Evolutionary conservation across 2,113 vertebrate species (phyloP).

Genomic region (Salvelinus alpinus): DNA sequence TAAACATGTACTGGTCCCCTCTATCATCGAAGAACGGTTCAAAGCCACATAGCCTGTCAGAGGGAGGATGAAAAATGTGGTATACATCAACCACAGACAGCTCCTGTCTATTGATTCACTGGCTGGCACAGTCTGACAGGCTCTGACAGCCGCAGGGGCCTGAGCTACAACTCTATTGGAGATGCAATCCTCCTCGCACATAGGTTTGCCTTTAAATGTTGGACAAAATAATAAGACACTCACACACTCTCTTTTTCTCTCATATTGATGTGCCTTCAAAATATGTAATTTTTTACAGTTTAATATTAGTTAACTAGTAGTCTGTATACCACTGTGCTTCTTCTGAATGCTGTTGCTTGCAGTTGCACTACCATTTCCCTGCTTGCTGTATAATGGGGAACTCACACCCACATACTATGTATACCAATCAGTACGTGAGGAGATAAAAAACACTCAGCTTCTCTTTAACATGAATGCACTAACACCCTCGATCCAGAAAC

Average conservation of each 20-base stretch:
- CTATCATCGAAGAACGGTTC: slow-evolving; percentile 90
- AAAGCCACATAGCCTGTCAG: slow-evolving; percentile 84
- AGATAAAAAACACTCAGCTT: not conserved
- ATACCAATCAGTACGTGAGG: not conserved
- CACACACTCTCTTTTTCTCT: no score
- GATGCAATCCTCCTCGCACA: not conserved
- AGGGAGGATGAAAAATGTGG: slow-evolving; percentile 26
- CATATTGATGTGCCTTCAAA: no score
- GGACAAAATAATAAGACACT: no score
- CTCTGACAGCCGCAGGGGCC: not conserved
- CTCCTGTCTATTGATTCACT: not conserved
- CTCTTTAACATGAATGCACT: not conserved
- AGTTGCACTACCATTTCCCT: not conserved
- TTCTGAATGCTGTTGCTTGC: not conserved
- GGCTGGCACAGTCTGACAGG: not conserved
- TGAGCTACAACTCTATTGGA: not conserved
- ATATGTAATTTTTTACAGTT: not conserved
- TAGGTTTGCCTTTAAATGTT: not conserved
- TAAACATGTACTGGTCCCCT: slow-evolving; percentile 90
- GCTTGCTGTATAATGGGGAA: not conserved
- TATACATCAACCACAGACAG: not conserved
- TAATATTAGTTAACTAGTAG: not conserved
- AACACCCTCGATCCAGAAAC: not conserved
- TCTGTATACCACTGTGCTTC: not conserved
- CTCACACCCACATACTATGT: not conserved